Percentiles rank a stretch among this genome's conserved stretches.
phyloP scores from a whole-genome alignment of 1,140 invertebrate genomes.

The Drosophila sulfurigaster region DNA sequence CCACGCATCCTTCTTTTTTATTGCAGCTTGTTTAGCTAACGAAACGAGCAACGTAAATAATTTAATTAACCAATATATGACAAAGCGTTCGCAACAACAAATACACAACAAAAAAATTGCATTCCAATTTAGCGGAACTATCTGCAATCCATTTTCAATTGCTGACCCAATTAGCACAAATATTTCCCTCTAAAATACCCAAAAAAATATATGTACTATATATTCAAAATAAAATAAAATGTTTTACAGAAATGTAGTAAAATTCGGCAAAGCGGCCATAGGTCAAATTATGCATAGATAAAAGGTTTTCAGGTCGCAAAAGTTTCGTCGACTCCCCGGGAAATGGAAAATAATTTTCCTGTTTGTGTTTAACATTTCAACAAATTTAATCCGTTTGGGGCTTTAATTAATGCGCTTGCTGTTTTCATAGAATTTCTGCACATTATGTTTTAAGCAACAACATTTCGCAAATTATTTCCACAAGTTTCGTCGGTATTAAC shows the following conservation, averaged over 20 bases:
- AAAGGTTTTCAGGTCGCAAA: constrained; percentile 40
- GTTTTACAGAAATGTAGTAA: constrained; percentile 17
- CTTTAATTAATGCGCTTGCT: constrained; percentile 37
- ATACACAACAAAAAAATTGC: constrained; percentile 26
- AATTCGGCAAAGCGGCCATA: constrained; percentile 27
- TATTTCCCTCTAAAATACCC: constrained; percentile 38
- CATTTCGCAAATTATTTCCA: constrained; percentile 23
- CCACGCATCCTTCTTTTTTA: neutral
- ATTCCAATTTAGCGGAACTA: constrained; percentile 19
- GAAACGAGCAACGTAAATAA: constrained; percentile 62
- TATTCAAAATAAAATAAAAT: neutral
- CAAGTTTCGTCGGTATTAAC: neutral
- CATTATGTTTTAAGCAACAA: constrained; percentile 18
- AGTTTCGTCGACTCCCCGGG: constrained; percentile 6
- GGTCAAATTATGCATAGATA: constrained; percentile 57
- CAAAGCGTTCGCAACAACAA: constrained; percentile 53
- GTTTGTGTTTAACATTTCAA: constrained; percentile 31
- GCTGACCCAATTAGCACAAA: constrained; percentile 71
- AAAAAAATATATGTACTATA: neutral
- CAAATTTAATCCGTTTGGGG: constrained; percentile 40
- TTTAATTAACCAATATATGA: constrained; percentile 78
- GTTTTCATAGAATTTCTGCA: constrained; percentile 12
- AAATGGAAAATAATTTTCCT: constrained; percentile 29
- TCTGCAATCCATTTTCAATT: constrained; percentile 9
- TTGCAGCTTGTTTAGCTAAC: constrained; percentile 13